A percentile compares a stretch with the other conserved stretches of the same genome.
Evolutionary conservation across 1,140 invertebrate genomes (phyloP).

Genomic region (Gerris buenoi): DNA sequence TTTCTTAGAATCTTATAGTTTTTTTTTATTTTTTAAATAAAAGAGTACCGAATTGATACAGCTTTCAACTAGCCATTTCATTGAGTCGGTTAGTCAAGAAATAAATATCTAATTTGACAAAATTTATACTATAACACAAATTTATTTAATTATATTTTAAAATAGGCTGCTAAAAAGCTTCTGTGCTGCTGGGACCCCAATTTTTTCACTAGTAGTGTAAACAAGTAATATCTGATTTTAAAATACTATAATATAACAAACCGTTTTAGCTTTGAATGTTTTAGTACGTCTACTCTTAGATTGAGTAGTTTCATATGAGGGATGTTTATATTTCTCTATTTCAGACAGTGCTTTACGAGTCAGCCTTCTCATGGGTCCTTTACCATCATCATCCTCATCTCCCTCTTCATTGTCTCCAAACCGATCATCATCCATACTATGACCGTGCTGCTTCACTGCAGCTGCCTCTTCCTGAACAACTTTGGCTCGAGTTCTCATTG

Average conservation of each 20-base stretch:
- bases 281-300: neutral
- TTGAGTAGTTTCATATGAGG: neutral
- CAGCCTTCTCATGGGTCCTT: neutral
- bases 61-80: too few relatives aligned
- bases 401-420: neutral
- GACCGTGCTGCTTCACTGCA: neutral
- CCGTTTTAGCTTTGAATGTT: neutral
- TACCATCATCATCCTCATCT: neutral
- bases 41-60: too few relatives aligned
- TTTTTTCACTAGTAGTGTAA: too few relatives aligned
- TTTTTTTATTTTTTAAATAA: too few relatives aligned
- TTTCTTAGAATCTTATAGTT: too few relatives aligned
- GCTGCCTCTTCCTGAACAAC: neutral
- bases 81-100: too few relatives aligned
- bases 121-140: too few relatives aligned
- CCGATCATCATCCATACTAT: neutral
- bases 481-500: neutral
- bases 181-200: too few relatives aligned
- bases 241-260: neutral
- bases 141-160: too few relatives aligned
- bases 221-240: too few relatives aligned
- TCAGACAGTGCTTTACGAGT: neutral
- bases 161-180: too few relatives aligned
- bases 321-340: slow-evolving; percentile 2
- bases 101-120: too few relatives aligned